These are phyloP conservation scores for Drosophila novamexicana DNA, from an alignment of 1,140 invertebrate species.

Conservation along the genomic window DNA sequence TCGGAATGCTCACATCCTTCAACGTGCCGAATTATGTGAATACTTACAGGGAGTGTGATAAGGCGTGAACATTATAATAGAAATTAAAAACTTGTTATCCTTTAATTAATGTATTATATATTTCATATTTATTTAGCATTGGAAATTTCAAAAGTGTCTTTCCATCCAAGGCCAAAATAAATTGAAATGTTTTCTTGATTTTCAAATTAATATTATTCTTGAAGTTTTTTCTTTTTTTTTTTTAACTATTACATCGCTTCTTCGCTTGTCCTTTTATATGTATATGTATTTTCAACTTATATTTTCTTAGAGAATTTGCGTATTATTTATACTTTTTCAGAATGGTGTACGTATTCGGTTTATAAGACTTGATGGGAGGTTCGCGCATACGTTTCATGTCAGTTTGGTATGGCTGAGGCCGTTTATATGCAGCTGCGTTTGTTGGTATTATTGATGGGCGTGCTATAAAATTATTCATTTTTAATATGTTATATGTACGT, in stretches of 20 bases:
- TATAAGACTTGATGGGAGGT: slow-evolving; percentile 76
- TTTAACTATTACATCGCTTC: slow-evolving; percentile 47
- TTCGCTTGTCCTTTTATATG: slow-evolving; percentile 43
- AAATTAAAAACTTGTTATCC: slow-evolving; percentile 11
- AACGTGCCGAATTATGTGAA: slow-evolving; percentile 3
- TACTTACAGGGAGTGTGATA: slow-evolving; percentile 26
- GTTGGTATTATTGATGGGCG: slow-evolving; percentile 80
- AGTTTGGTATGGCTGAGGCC: slow-evolving; percentile 74
- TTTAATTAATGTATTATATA: slow-evolving; percentile 14
- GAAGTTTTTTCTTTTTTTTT: not conserved
- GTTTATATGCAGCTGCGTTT: slow-evolving; percentile 79
- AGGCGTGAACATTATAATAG: slow-evolving; percentile 24
- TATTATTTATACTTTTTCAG: slow-evolving; percentile 78
- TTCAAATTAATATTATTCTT: slow-evolving; percentile 20
- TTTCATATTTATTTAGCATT: slow-evolving; percentile 40
- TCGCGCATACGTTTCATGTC: slow-evolving; percentile 81
- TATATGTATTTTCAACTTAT: slow-evolving; percentile 24
- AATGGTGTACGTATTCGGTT: slow-evolving; percentile 75
- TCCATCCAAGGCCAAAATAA: slow-evolving; percentile 26
- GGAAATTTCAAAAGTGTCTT: slow-evolving; percentile 15
- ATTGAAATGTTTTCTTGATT: slow-evolving; percentile 26
- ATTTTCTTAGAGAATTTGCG: slow-evolving; percentile 5
- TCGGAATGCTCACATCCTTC: slow-evolving; percentile 14
- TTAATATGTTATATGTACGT: slow-evolving; percentile 52
- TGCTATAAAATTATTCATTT: slow-evolving; percentile 80